Conservation (phyloP, 2,797 vertebrate species). For the Enteromius anoplus region DNA sequence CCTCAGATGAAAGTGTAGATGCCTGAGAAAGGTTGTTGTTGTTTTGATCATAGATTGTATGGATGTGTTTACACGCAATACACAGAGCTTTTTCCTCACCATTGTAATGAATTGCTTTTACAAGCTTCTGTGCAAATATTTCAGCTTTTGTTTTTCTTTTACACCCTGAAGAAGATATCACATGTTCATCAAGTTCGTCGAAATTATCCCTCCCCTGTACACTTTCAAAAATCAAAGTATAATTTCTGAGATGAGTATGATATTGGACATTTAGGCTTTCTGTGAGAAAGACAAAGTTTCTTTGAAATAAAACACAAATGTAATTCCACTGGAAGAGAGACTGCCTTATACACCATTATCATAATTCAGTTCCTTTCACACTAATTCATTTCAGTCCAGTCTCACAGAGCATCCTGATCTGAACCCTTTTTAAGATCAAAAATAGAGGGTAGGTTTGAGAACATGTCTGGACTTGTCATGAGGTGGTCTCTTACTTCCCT, state of each 20-base stretch:
- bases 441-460: not conserved
- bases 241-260: no score
- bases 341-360: not conserved
- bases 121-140: no score
- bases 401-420: slow-evolving; percentile 32
- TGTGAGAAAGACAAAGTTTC: not conserved
- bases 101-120: no score
- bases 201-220: no score
- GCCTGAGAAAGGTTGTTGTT: no score
- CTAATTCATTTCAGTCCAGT: slow-evolving; percentile 41
- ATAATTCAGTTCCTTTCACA: slow-evolving; percentile 37
- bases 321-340: not conserved
- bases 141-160: no score
- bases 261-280: not conserved
- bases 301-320: not conserved
- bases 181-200: no score
- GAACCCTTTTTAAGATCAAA: slow-evolving; percentile 18
- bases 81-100: no score
- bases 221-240: not conserved
- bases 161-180: no score
- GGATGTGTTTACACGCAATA: no score
- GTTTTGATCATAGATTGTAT: no score
- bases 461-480: slow-evolving; percentile 1
- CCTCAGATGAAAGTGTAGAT: no score
- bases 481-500: not conserved